Conservation (phyloP, 2,888 invertebrate genomes). For the Microplitis deprimator region DNA sequence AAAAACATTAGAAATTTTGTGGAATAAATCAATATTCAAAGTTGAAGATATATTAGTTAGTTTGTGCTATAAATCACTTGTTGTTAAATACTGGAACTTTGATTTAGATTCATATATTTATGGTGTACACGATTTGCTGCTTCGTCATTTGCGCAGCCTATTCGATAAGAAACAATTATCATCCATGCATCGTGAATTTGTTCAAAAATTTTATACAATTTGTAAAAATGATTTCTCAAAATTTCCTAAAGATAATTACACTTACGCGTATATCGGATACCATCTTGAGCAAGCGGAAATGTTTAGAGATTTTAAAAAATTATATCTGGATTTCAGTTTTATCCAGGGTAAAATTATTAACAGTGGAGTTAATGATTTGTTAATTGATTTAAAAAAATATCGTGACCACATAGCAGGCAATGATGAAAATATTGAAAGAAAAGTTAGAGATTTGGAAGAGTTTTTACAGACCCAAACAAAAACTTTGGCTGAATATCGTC, state of each 20-base stretch:
- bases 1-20: conserved; percentile 73
- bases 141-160: conserved; percentile 76
- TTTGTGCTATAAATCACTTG: conserved; percentile 79
- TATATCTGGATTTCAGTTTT: conserved; percentile 81
- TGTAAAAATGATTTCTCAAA: conserved; percentile 74
- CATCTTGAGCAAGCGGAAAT: conserved; percentile 77
- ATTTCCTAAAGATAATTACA: conserved; percentile 81
- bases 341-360: conserved; percentile 80
- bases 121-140: conserved; percentile 80
- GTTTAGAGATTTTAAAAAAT: conserved; percentile 74
- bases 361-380: conserved; percentile 80
- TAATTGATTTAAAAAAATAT: conserved; percentile 79
- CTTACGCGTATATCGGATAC: conserved; percentile 81
- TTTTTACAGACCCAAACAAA: conserved; percentile 78
- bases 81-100: conserved; percentile 77
- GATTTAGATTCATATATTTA: conserved; percentile 78
- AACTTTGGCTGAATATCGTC: conserved; percentile 76
- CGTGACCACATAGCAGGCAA: conserved; percentile 75
- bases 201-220: conserved; percentile 75
- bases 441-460: conserved; percentile 74
- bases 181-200: conserved; percentile 75
- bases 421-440: conserved; percentile 70
- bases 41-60: conserved; percentile 78
- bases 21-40: conserved; percentile 71
- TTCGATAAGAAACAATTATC: conserved; percentile 69